Evolutionary conservation across 2,113 vertebrate genomes (phyloP).

Genomic region (Cranoglanis bouderius): DNA sequence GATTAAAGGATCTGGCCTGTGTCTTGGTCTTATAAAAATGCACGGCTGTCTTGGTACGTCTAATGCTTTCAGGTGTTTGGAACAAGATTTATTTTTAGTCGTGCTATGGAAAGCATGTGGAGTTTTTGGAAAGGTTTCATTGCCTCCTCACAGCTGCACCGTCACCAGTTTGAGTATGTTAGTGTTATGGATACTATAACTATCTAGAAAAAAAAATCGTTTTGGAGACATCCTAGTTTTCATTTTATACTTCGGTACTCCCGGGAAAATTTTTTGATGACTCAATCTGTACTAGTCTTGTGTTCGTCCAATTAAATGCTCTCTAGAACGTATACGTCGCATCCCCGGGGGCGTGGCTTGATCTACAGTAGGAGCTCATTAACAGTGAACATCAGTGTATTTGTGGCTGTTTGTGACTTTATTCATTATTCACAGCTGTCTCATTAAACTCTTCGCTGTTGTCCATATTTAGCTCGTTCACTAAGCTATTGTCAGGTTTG

Average conservation of each 20-base stretch:
- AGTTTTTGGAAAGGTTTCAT: conserved; percentile 31
- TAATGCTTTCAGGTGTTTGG: background rate
- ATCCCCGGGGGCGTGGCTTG: background rate
- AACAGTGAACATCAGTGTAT: background rate
- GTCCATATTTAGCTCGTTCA: background rate
- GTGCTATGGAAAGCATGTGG: conserved; percentile 37
- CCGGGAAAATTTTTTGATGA: background rate
- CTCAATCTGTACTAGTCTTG: background rate
- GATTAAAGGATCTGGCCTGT: background rate
- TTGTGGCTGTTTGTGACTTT: background rate
- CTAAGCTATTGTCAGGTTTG: background rate
- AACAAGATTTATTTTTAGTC: background rate
- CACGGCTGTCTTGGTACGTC: conserved; percentile 3
- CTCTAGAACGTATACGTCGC: background rate
- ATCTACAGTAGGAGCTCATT: background rate
- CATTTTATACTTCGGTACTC: background rate
- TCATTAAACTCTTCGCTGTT: background rate
- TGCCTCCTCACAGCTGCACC: background rate
- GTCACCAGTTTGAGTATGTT: background rate
- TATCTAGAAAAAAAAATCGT: too few species aligned
- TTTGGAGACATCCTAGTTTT: background rate
- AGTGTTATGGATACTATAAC: background rate
- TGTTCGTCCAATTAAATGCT: background rate
- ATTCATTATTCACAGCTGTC: background rate
- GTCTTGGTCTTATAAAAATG: background rate